phyloP scores from a whole-genome alignment of 2,888 invertebrate genomes.

The Strigamia transsilvanica region DNA sequence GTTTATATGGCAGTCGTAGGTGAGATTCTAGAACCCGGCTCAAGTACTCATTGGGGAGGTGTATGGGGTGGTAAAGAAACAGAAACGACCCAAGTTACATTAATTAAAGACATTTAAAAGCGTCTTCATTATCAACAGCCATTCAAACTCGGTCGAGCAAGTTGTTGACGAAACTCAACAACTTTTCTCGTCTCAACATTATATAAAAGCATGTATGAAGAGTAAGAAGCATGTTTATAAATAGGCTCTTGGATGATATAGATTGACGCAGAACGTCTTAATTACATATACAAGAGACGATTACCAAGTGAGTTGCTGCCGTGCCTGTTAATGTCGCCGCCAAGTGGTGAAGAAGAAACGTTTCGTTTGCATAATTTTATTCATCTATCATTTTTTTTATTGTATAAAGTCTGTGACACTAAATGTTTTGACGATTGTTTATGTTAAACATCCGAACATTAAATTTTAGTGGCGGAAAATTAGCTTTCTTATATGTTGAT shows the following conservation, averaged over 20 bases:
- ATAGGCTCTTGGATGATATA: conserved; percentile 24
- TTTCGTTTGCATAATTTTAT: conserved; percentile 34
- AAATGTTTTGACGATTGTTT: conserved; percentile 40
- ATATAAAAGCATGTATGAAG: conserved; percentile 43
- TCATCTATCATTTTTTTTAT: conserved; percentile 15
- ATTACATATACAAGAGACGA: conserved; percentile 43
- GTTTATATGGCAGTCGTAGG: conserved; percentile 88
- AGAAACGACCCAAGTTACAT: conserved; percentile 49
- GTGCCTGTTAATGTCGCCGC: conserved; percentile 28
- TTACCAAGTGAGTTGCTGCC: conserved; percentile 36
- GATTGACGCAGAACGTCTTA: conserved; percentile 43
- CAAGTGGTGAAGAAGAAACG: conserved; percentile 39
- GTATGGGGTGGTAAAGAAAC: conserved; percentile 48
- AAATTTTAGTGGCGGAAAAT: neutral
- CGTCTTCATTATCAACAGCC: conserved; percentile 49
- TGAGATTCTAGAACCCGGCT: conserved; percentile 66
- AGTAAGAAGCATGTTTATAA: conserved; percentile 42
- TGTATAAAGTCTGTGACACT: neutral
- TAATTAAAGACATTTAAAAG: conserved; percentile 49
- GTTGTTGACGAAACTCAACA: conserved; percentile 43
- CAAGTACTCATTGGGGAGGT: conserved; percentile 40
- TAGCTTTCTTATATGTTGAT: neutral
- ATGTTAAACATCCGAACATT: neutral
- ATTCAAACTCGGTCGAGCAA: conserved; percentile 49
- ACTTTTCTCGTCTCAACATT: conserved; percentile 40